Conservation (phyloP, 2,888 invertebrate genomes). For the Tupiocoris notatus region DNA sequence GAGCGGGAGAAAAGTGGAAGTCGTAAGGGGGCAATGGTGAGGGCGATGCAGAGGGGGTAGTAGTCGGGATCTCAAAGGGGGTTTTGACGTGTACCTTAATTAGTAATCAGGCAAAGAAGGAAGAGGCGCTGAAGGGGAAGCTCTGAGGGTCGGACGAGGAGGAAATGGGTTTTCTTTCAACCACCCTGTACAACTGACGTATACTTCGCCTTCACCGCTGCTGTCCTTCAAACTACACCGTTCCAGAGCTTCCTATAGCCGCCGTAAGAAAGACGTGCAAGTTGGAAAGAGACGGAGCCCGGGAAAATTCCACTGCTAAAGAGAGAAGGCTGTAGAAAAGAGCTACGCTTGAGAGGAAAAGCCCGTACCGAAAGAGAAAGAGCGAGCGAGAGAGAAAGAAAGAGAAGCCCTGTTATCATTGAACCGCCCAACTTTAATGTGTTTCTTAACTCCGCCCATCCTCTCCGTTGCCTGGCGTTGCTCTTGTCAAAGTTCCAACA, state of each 20-base stretch:
- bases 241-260: no score
- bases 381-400: conserved; percentile 33
- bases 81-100: conserved; percentile 45
- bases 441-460: conserved; percentile 44
- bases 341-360: no score
- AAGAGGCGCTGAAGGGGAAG: conserved; percentile 33
- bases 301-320: no score
- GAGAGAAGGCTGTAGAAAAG: no score
- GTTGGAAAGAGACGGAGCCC: not conserved
- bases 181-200: not conserved
- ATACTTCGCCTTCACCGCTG: no score
- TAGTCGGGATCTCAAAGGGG: conserved; percentile 35
- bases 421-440: conserved; percentile 44
- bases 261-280: no score
- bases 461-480: conserved; percentile 5
- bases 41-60: conserved; percentile 1
- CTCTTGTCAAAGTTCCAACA: conserved; percentile 42
- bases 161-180: conserved; percentile 48
- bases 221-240: no score
- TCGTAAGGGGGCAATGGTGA: not conserved
- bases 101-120: conserved; percentile 47
- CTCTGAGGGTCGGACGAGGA: conserved; percentile 18
- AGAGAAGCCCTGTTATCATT: conserved; percentile 43
- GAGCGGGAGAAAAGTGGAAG: conserved; percentile 8
- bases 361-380: conserved; percentile 5